Evolutionary conservation across 2,888 invertebrate species (phyloP).

Genomic region (Strigamia crassipes): DNA sequence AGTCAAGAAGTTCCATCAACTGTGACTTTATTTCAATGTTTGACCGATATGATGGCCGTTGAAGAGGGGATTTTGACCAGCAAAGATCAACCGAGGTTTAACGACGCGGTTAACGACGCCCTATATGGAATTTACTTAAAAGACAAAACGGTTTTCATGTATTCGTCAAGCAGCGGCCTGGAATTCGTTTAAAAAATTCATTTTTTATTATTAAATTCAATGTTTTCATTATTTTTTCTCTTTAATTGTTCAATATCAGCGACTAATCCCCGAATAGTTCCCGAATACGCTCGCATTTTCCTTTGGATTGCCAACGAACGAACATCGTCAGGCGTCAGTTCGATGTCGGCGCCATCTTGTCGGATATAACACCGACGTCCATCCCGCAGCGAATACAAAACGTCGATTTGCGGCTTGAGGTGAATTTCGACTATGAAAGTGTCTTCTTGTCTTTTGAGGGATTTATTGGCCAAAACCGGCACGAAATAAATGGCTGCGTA

Average conservation of each 20-base stretch:
- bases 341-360: background rate
- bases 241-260: background rate
- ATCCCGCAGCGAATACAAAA: background rate
- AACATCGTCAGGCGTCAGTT: background rate
- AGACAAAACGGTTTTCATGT: conserved; percentile 19
- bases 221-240: background rate
- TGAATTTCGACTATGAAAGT: background rate
- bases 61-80: conserved; percentile 41
- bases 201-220: background rate
- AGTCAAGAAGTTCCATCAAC: conserved; percentile 43
- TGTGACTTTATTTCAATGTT: conserved; percentile 41
- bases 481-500: background rate
- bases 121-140: conserved; percentile 24
- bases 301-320: background rate
- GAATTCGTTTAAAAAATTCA: conserved; percentile 30
- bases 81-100: conserved; percentile 3
- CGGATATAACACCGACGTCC: background rate
- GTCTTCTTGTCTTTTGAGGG: background rate
- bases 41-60: conserved; percentile 44
- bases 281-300: background rate
- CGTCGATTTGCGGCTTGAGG: background rate
- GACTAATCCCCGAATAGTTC: background rate
- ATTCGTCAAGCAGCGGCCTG: background rate
- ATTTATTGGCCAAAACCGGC: background rate
- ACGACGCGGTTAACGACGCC: conserved; percentile 39